Base-by-base conservation (phyloP, 2,113 vertebrate genomes). In the Percina caprodes region DNA sequence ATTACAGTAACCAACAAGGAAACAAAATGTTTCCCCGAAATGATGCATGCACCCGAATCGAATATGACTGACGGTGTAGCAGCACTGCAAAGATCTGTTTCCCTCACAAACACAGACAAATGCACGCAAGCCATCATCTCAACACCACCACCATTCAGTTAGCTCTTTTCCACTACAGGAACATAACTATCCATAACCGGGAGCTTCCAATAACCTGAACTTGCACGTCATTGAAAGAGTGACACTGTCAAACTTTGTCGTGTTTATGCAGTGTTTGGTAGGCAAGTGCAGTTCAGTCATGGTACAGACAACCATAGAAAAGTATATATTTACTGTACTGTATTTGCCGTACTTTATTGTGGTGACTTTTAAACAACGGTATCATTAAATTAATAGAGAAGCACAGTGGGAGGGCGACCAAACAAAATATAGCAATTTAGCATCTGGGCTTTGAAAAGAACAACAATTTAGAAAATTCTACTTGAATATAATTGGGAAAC, bases 21-120 rank as follows among this genome's bases (percentile, higher is more conserved):
- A 74, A 82, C 63, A 74, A 45, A 39, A n/a, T n/a, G 18, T 48
- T 69, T 66, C 46, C 52, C 30, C 6, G 30, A 69, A 82, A 56
- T 69, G 2, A 42, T 55, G 7, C 46, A 68, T 33, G 13, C 5
- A 8, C 15, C 14, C 24, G 5, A 0, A 55, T 55, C 3, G 21
- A 30, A 63, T 35, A 54, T 69, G 39, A 69, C 65, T 48, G 51
- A 46, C 59, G 18, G 21, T 77, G 21, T 14, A 35, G 42, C 42
- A 35, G 11, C 13, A 26, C 24, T 48, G 26, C 42, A 73, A 33
- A 60, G 1, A 56, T 59, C 9, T 59, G 55, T 18, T 10, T 35
- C 8, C 13, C 13, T 30, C 11, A 61, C 6, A 16, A 39, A 23
- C 61, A 33, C 48, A 35, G 24, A 68, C 46, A 51, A 2, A 10